Percentiles rank a stretch among this genome's conserved stretches.
These are phyloP conservation scores for Apodemus speciosus DNA, from an alignment of 2,113 vertebrate genomes.

Conservation along the genomic window DNA sequence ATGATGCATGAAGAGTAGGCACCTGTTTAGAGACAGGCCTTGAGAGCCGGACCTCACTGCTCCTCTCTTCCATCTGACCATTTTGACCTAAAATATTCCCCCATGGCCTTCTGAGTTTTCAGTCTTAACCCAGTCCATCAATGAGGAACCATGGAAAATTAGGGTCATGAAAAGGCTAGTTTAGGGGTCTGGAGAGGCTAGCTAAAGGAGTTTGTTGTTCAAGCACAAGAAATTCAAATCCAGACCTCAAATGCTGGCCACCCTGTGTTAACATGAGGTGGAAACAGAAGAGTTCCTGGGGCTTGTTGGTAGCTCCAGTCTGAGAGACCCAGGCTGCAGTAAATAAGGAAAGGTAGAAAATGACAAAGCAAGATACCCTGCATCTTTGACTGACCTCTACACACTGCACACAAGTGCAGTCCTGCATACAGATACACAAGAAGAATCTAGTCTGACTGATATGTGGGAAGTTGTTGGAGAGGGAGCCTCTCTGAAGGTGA, in stretches of 20 bases:
- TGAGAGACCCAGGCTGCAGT: not conserved
- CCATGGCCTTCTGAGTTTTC: not conserved
- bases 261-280: not conserved
- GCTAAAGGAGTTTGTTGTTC: not conserved
- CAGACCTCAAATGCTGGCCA: not conserved
- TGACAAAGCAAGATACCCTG: not conserved
- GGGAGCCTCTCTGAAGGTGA: not conserved
- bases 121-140: not conserved
- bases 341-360: not conserved
- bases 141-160: not conserved
- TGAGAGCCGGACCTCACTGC: not conserved
- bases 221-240: not conserved
- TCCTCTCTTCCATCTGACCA: not conserved
- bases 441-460: not conserved
- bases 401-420: not conserved
- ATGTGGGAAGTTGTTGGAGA: rapidly evolving
- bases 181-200: not conserved
- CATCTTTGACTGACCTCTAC: not conserved
- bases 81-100: not conserved
- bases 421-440: not conserved
- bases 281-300: not conserved
- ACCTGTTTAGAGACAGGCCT: not conserved
- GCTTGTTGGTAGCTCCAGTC: not conserved
- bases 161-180: not conserved
- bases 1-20: not conserved